These are phyloP conservation scores for Papilio machaon DNA, from an alignment of 1,140 invertebrate genomes.

Conservation along the genomic window DNA sequence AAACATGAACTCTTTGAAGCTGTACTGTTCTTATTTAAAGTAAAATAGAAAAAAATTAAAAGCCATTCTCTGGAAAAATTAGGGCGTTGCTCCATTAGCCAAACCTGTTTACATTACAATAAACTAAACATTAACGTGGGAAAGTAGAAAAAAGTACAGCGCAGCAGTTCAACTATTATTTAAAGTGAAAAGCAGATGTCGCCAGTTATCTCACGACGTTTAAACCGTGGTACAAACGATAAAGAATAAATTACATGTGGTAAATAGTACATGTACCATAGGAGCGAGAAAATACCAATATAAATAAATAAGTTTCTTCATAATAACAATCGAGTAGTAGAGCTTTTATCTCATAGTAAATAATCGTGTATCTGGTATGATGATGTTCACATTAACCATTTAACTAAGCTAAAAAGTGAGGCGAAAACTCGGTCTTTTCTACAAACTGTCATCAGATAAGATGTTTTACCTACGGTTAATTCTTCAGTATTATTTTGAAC, in stretches of 20 bases:
- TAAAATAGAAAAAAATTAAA: not conserved
- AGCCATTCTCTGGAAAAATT: not conserved
- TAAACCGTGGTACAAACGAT: conserved; percentile 11
- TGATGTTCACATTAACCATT: not conserved
- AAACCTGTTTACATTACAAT: not conserved
- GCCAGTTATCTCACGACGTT: conserved; percentile 1
- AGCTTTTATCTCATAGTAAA: not conserved
- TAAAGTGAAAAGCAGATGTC: conserved; percentile 29
- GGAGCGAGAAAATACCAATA: not conserved
- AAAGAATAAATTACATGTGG: conserved; percentile 20
- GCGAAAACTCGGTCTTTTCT: too few relatives aligned
- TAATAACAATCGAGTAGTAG: not conserved
- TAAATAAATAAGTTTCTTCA: not conserved
- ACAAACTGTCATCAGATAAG: too few relatives aligned
- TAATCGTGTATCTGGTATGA: not conserved
- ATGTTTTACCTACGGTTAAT: too few relatives aligned
- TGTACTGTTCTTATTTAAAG: not conserved
- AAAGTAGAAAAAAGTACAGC: conserved; percentile 17
- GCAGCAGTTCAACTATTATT: conserved; percentile 23
- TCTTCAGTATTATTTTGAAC: not conserved
- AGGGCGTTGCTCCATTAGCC: not conserved
- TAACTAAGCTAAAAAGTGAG: not conserved
- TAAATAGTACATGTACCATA: not conserved
- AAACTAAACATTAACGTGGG: conserved; percentile 14
- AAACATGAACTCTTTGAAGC: not conserved